phyloP scores from a whole-genome alignment of 2,888 invertebrate species.

The Escarpia spicata region DNA sequence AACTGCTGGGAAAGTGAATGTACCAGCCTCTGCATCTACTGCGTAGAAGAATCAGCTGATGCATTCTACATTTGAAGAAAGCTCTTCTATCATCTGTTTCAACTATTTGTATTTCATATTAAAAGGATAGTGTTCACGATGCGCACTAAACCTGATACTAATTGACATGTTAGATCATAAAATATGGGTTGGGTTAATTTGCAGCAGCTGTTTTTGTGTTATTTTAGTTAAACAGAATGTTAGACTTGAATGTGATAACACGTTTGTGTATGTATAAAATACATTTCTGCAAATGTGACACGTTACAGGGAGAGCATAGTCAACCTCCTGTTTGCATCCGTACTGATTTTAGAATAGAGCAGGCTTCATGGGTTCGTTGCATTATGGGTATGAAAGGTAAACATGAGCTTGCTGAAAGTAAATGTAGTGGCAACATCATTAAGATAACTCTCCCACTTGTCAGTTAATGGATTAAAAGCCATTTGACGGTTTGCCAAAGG shows the following conservation, averaged over 20 bases:
- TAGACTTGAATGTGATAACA: not conserved
- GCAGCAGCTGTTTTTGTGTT: not conserved
- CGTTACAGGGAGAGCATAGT: not conserved
- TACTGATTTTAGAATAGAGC: not conserved
- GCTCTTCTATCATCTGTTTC: not conserved
- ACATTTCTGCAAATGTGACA: not conserved
- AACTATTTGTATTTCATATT: not conserved
- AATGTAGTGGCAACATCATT: not conserved
- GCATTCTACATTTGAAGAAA: not conserved
- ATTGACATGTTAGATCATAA: not conserved
- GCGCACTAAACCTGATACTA: not conserved
- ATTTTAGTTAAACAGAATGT: not conserved
- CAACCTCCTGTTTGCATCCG: not conserved
- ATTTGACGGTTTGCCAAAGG: slow-evolving; percentile 16
- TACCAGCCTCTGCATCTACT: not conserved
- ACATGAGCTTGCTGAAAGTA: not conserved
- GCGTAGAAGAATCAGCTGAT: not conserved
- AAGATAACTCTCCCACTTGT: not conserved
- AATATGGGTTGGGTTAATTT: not conserved
- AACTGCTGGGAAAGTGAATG: not conserved
- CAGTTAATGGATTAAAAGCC: not conserved
- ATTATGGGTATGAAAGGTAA: not conserved
- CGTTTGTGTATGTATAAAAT: not conserved
- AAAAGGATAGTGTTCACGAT: not conserved
- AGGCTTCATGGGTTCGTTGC: not conserved